Base-by-base conservation (phyloP, 2,888 invertebrate species). In the Eupithecia subfuscata region DNA sequence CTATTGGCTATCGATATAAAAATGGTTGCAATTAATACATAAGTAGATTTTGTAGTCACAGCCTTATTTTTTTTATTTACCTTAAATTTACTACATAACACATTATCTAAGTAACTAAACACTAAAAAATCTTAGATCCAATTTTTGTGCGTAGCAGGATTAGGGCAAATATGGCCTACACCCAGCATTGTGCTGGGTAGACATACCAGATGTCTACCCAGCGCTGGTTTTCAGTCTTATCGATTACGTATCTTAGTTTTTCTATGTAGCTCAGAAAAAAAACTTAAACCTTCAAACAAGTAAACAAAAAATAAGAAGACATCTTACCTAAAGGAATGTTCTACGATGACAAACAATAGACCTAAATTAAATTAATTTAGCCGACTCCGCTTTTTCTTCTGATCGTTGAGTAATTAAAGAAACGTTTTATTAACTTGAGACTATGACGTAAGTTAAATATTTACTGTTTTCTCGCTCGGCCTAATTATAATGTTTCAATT, bases 401-500 rank as follows among this genome's bases (percentile, higher is more conserved):
- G 75, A 79, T 75, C 72, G 69, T 45, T 77, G 60, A 25, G 43
- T 80, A 79, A 80, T 80, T 80, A 81, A 34, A 79, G 79, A 76
- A 74, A 79, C 75, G 77, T 78, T 80, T 75, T 74, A 79, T 77
- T 80, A 77, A 79, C 75, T 78, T 75, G 79, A 79, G 78, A 77
- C 71, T 71, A 34, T 70, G 70, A 77, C 77, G 77, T 76, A 73
- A 70, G 45, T 73, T 69, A 71, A 76, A 60, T 76, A 76, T 74
- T 74, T 74, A 56, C 63, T 65, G 34, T 69, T 71, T 60, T 70
- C 18, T 72, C 22, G 71, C 73, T 76, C 37, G 43, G 69, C 69
- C 45, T 63, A 64, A 64, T 71, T 70, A 56, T 14, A 37, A 37
- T 40, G 8, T 3, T 64, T 34, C 16, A 52, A 52, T 52, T n/a